phyloP scores from a whole-genome alignment of 2,797 vertebrate species.

The Sebastes reedi region DNA sequence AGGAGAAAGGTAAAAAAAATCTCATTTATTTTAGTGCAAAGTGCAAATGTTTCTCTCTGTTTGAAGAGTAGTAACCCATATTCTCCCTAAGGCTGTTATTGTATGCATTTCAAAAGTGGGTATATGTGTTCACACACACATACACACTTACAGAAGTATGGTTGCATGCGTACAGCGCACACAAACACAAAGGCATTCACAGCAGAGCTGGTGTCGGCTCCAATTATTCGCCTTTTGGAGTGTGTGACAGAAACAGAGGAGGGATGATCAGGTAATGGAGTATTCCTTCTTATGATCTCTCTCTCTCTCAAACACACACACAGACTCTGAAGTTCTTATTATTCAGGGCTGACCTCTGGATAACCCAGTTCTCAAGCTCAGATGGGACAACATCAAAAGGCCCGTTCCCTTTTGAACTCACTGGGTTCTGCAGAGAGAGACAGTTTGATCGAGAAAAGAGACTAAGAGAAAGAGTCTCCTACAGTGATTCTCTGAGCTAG shows the following conservation, averaged over 20 bases:
- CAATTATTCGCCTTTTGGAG: slow-evolving; percentile 49
- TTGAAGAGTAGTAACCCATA: slow-evolving; percentile 25
- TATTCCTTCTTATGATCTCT: slow-evolving; percentile 67
- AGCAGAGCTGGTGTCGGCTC: slow-evolving; percentile 47
- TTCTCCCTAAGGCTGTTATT: slow-evolving; percentile 9
- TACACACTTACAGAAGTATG: slow-evolving; percentile 12
- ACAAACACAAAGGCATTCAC: slow-evolving; percentile 28
- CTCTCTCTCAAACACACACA: slow-evolving; percentile 21
- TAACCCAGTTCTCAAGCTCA: slow-evolving; percentile 76
- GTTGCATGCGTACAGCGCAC: slow-evolving; percentile 1
- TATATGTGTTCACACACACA: not conserved
- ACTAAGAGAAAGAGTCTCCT: slow-evolving; percentile 26
- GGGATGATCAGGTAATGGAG: slow-evolving; percentile 68
- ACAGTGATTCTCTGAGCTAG: slow-evolving; percentile 21
- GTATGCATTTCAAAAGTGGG: slow-evolving; percentile 14
- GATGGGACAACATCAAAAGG: slow-evolving; percentile 80
- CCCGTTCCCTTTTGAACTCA: slow-evolving; percentile 77
- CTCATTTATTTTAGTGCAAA: slow-evolving; percentile 51
- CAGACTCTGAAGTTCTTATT: slow-evolving; percentile 71
- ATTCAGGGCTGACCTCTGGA: slow-evolving; percentile 76
- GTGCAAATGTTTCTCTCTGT: slow-evolving; percentile 41
- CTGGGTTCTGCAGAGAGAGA: slow-evolving; percentile 67
- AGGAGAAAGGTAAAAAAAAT: slow-evolving; percentile 43
- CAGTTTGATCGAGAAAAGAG: slow-evolving; percentile 31
- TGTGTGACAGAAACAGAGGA: slow-evolving; percentile 56